Evolutionary conservation across 2,113 vertebrate genomes (phyloP), one percentile per base, ranked within the genome.

Genomic region (Hepsetus odoe): DNA sequence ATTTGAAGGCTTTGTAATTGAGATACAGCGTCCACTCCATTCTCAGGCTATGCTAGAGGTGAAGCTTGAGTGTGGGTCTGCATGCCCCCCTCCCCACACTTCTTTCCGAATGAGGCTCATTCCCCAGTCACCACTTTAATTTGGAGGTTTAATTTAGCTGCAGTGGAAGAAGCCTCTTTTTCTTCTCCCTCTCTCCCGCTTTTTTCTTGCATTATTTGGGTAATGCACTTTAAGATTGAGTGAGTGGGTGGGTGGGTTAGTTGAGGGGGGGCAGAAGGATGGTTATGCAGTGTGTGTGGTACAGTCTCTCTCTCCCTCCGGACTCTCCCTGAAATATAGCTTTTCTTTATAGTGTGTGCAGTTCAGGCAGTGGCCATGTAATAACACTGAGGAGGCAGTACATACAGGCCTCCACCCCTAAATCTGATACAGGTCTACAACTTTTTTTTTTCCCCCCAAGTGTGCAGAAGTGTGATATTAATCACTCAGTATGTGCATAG

Each of bases 261-360:
- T 51, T 46, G 46, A 11, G 44, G 55, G 33, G 38, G 40, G 12
- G 38, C 62, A 26, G 76, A 71, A n/a, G 67, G 44, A 78, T 62
- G 40, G 68, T 79, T 65, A 51, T 78, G 44, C 59, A 65, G 35
- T 22, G 44, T 79, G 71, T 72, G 77, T 72, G 77, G 68, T 79
- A 14, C 32, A 65, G 46, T 44, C 32, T 38, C 35, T 46, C 56
- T 49, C 66, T 81, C 72, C 70, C 77, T 11, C 35, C 8, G 16
- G 68, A 80, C 61, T 53, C 44, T 24, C 32, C 68, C 42, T 77
- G 62, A 72, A 72, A 80, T 72, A 70, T 74, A 67, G 74, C 77
- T 75, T 51, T 16, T 59, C 68, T 72, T 51, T 65, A 72, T 78
- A 59, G 74, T 40, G 68, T 80, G 73, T 80, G 72, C 20, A 9